These are phyloP conservation scores for Eurosta solidaginis DNA, from an alignment of 1,140 invertebrate species.

Conservation along the genomic window DNA sequence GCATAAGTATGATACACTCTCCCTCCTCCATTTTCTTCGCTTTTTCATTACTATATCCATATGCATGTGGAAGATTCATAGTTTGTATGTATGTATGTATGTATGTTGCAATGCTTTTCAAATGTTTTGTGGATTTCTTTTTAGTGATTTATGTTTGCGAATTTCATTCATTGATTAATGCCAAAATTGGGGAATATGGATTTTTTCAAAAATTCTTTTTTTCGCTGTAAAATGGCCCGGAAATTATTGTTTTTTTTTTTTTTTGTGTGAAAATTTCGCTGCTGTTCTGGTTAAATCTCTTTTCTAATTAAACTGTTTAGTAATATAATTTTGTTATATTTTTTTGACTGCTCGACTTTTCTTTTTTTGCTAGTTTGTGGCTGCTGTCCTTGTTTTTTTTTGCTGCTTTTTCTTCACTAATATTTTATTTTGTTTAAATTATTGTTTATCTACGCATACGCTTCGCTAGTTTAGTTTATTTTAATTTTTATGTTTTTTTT, in stretches of 20 bases:
- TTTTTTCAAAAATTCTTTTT: background rate
- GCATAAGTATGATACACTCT: too few relatives aligned
- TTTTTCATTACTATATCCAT: background rate
- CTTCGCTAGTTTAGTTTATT: slow-evolving; percentile 58
- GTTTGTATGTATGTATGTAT: slow-evolving; percentile 16
- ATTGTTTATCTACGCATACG: slow-evolving; percentile 51
- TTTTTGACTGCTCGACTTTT: background rate
- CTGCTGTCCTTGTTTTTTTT: background rate
- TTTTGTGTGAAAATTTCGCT: slow-evolving; percentile 11
- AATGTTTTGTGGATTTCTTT: background rate
- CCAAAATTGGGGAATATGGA: background rate
- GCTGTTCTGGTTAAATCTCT: background rate
- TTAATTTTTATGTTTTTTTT: slow-evolving; percentile 43
- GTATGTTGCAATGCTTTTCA: background rate
- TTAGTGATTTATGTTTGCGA: background rate
- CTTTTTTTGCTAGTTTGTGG: background rate
- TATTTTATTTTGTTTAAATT: slow-evolving; percentile 12
- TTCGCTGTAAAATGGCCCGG: slow-evolving; percentile 33
- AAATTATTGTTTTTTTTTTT: slow-evolving; percentile 28
- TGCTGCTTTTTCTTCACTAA: too few relatives aligned
- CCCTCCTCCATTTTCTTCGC: slow-evolving; percentile 21
- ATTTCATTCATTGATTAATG: background rate
- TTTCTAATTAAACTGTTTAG: background rate
- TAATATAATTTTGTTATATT: background rate
- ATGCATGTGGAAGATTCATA: slow-evolving; percentile 18